Evolutionary conservation across 1,140 invertebrate genomes (phyloP).

Genomic region (Frieseomelitta varia): DNA sequence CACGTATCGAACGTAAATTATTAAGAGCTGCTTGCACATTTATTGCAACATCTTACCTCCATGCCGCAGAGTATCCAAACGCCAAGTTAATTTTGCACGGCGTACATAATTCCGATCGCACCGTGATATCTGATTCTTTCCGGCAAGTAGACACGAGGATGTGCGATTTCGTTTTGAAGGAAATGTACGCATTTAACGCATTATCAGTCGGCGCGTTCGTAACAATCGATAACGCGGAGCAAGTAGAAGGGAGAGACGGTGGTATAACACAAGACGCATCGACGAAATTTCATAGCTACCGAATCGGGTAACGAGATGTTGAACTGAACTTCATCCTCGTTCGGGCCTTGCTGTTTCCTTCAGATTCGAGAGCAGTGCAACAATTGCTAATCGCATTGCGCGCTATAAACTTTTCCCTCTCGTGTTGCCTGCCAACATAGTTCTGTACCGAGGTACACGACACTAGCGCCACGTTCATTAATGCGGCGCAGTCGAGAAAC

Average conservation of each 20-base stretch:
- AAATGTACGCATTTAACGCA: constrained; percentile 62
- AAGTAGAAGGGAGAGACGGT: constrained; percentile 63
- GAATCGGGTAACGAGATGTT: constrained; percentile 5
- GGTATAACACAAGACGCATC: constrained; percentile 48
- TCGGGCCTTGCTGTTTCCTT: background rate
- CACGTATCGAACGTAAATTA: background rate
- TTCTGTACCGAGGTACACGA: background rate
- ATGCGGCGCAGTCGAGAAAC: background rate
- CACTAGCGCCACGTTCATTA: constrained; percentile 16
- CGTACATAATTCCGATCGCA: background rate
- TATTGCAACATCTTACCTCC: constrained; percentile 19
- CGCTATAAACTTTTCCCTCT: constrained; percentile 36
- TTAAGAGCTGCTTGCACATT: background rate
- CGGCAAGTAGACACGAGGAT: constrained; percentile 12
- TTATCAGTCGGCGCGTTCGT: constrained; percentile 63
- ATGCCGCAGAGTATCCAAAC: constrained; percentile 6
- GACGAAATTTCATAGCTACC: constrained; percentile 51
- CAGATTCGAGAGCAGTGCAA: background rate
- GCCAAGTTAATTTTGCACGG: constrained; percentile 15
- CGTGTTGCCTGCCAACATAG: constrained; percentile 26
- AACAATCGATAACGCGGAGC: constrained; percentile 63
- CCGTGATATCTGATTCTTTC: constrained; percentile 17
- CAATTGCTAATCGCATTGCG: constrained; percentile 34
- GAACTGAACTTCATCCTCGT: constrained; percentile 15
- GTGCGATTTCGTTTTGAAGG: constrained; percentile 36